Evolutionary conservation across 2,888 invertebrate species (phyloP).

Genomic region (Neocrepidodera transversa): DNA sequence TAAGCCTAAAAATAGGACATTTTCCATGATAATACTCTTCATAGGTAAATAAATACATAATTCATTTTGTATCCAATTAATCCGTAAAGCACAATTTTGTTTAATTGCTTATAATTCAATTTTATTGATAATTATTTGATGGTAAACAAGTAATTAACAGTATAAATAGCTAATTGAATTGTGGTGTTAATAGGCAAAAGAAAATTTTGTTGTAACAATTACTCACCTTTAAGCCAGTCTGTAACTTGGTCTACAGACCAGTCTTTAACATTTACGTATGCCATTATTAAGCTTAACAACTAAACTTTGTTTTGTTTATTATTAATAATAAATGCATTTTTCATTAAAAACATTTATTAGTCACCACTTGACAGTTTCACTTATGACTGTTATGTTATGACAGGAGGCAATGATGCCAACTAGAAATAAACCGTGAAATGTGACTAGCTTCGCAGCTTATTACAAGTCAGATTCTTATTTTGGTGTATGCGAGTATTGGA

Average conservation of each 20-base stretch:
- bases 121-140: slow-evolving; percentile 13
- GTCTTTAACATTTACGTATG: slow-evolving; percentile 85
- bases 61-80: too few relatives aligned
- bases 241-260: slow-evolving; percentile 91
- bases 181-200: slow-evolving; percentile 10
- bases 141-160: slow-evolving; percentile 3
- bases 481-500: too few relatives aligned
- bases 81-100: too few relatives aligned
- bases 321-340: not conserved
- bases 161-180: slow-evolving; percentile 4
- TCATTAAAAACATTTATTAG: not conserved
- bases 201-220: slow-evolving; percentile 15
- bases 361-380: not conserved
- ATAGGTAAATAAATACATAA: too few relatives aligned
- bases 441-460: too few relatives aligned
- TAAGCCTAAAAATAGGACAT: slow-evolving; percentile 70
- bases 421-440: too few relatives aligned
- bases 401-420: too few relatives aligned
- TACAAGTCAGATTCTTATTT: too few relatives aligned
- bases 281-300: slow-evolving; percentile 63
- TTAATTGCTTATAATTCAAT: too few relatives aligned
- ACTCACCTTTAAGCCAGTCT: slow-evolving; percentile 87
- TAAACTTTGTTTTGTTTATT: slow-evolving; percentile 1
- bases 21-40: too few relatives aligned
- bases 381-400: too few relatives aligned